These are phyloP conservation scores for Peromyscus nudipes DNA, from an alignment of 2,797 vertebrate species.

Conservation along the genomic window DNA sequence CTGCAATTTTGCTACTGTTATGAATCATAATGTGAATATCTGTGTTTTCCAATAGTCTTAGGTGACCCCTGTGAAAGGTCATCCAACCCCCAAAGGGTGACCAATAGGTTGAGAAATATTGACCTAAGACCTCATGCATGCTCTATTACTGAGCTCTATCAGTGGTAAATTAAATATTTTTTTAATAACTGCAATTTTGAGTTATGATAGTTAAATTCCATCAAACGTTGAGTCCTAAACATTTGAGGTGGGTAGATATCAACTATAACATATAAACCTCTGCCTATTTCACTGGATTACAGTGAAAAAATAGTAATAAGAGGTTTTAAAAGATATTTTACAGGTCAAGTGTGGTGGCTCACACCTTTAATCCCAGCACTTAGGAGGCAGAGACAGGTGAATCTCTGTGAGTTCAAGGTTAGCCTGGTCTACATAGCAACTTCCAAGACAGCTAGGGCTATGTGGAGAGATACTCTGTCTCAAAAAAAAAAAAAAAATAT, in stretches of 20 bases:
- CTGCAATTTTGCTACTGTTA: neutral
- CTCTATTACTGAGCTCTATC: neutral
- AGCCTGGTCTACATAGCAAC: neutral
- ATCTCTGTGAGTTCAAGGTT: neutral
- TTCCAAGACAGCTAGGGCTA: neutral
- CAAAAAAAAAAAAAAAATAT: neutral
- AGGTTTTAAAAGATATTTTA: neutral
- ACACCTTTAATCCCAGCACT: neutral
- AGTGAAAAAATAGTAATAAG: neutral
- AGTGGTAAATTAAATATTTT: neutral
- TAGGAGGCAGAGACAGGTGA: neutral
- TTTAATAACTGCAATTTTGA: slow-evolving; percentile 42
- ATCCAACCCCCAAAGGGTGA: neutral
- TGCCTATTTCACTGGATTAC: neutral
- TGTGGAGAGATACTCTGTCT: neutral
- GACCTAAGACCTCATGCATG: neutral
- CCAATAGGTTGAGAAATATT: neutral
- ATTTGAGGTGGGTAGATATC: slow-evolving; percentile 6
- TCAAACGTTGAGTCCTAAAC: neutral
- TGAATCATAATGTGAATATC: neutral
- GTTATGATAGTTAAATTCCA: slow-evolving; percentile 40
- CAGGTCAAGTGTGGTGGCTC: neutral
- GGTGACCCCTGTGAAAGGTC: neutral
- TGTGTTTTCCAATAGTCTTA: neutral
- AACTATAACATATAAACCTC: slow-evolving; percentile 30